A percentile compares a stretch with the other conserved stretches of the same genome.
Evolutionary conservation across 2,797 vertebrate species (phyloP).

Genomic region (Allobates femoralis): DNA sequence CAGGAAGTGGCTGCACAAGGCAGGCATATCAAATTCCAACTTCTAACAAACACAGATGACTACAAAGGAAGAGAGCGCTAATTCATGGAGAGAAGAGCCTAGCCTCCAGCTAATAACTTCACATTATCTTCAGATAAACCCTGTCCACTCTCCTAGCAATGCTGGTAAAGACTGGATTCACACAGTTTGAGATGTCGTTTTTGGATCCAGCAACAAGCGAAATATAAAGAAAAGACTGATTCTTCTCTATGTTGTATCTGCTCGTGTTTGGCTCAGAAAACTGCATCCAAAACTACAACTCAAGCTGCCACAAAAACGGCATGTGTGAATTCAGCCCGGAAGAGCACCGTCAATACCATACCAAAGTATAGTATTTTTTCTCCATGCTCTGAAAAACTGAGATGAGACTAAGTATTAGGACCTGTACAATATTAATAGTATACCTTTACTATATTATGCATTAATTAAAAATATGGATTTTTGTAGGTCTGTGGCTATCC

Average conservation of each 20-base stretch:
- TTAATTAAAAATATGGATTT: background rate
- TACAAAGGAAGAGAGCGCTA: constrained; percentile 56
- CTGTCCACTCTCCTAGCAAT: background rate
- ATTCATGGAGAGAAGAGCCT: constrained; percentile 48
- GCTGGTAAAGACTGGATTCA: background rate
- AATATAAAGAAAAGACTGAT: background rate
- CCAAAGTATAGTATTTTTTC: background rate
- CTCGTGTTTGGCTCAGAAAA: background rate
- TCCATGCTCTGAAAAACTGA: too few relatives aligned
- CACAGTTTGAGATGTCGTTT: too few relatives aligned
- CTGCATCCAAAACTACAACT: too few relatives aligned
- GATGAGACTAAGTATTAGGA: background rate
- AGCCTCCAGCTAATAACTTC: constrained; percentile 24
- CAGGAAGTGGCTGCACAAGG: constrained; percentile 63
- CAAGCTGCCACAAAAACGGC: background rate
- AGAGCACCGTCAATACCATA: background rate
- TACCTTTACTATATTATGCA: background rate
- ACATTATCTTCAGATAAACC: constrained; percentile 16
- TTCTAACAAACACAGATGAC: constrained; percentile 60
- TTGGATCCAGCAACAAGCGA: too few relatives aligned
- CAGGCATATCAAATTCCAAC: constrained; percentile 59
- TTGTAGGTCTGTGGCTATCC: too few relatives aligned
- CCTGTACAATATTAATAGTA: background rate
- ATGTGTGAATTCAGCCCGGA: background rate
- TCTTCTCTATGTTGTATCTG: background rate